These are phyloP conservation scores for Progne subis DNA, from an alignment of 2,113 vertebrate genomes.

Conservation along the genomic window DNA sequence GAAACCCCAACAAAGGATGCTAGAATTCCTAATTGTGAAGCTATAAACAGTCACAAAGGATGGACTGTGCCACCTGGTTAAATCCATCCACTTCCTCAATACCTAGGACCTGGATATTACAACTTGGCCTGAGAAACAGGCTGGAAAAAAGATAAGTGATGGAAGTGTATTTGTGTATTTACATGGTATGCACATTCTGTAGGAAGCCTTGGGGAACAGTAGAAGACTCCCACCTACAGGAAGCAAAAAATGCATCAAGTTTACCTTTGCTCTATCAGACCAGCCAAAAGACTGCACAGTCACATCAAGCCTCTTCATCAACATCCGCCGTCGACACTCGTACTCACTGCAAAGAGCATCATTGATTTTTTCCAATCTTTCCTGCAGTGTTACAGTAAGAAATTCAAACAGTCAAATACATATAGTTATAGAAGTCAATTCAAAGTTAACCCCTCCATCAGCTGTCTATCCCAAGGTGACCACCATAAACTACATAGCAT, in stretches of 20 bases:
- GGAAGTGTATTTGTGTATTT: neutral
- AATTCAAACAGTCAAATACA: neutral
- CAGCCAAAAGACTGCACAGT: slow-evolving; percentile 97
- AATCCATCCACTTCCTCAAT: neutral
- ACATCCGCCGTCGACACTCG: slow-evolving; percentile 91
- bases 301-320: slow-evolving; percentile 95
- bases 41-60: neutral
- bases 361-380: slow-evolving; percentile 85
- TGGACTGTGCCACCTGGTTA: neutral
- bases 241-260: slow-evolving; percentile 1
- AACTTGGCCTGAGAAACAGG: neutral
- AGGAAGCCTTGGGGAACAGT: neutral
- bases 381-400: slow-evolving; percentile 70
- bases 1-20: neutral
- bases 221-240: slow-evolving; percentile 43
- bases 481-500: neutral
- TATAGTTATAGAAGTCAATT: neutral
- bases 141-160: neutral
- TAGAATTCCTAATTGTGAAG: neutral
- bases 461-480: neutral
- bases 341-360: slow-evolving; percentile 85
- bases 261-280: slow-evolving; percentile 94
- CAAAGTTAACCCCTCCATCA: neutral
- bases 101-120: neutral
- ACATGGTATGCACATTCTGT: neutral